A percentile compares a stretch with the other conserved stretches of the same genome.
These are phyloP conservation scores for Cassiopea xamachana DNA, from an alignment of 30 jellyfish, hydroid and myxozoan genomes.

Conservation along the genomic window DNA sequence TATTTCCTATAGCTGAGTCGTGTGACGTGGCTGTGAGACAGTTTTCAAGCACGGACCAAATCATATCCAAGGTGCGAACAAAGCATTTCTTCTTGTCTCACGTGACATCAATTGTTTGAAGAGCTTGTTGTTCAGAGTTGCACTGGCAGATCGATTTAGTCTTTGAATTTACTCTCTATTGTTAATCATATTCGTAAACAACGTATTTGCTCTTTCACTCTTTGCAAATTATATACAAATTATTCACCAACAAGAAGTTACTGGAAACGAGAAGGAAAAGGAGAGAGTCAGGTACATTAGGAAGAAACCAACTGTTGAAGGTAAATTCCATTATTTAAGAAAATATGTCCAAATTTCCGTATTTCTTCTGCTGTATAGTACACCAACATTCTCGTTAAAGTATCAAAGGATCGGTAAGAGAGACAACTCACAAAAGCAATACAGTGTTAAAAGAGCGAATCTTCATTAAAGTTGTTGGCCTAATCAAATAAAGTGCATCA, in stretches of 20 bases:
- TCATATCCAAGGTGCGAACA: neutral
- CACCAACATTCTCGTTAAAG: neutral
- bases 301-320: neutral
- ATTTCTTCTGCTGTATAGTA: neutral
- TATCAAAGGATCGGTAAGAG: neutral
- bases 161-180: neutral
- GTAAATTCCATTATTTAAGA: neutral
- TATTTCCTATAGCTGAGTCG: neutral
- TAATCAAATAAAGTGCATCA: too few species aligned
- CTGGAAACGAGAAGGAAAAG: neutral
- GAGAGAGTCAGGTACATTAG: neutral
- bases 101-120: constrained; percentile 12
- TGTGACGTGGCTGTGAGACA: neutral
- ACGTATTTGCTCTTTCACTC: neutral
- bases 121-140: neutral
- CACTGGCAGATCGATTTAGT: neutral
- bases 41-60: neutral
- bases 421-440: neutral
- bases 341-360: neutral
- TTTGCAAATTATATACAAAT: neutral
- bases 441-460: too few species aligned
- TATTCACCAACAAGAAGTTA: neutral
- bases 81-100: neutral
- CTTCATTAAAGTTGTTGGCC: too few species aligned
- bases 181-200: neutral